Evolutionary conservation across 2,113 vertebrate genomes (phyloP).

Genomic region (Aythya baeri): DNA sequence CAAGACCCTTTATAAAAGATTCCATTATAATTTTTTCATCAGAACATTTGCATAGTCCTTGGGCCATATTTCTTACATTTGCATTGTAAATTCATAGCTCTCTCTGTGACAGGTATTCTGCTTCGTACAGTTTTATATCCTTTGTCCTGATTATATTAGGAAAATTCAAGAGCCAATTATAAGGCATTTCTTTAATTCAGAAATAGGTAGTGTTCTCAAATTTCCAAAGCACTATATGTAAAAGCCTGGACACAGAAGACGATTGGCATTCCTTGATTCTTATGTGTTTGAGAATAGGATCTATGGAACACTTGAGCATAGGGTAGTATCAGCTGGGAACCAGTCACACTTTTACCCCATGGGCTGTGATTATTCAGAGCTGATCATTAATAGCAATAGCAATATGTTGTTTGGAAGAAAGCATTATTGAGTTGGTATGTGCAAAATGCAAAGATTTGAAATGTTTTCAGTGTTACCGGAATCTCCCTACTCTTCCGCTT

Average conservation of each 20-base stretch:
- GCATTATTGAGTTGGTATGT: not conserved
- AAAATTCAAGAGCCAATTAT: constrained; percentile 38
- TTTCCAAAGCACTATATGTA: not conserved
- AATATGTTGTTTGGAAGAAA: not conserved
- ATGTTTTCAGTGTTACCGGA: not conserved
- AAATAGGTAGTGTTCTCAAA: constrained; percentile 32
- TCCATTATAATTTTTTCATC: not conserved
- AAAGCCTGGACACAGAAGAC: constrained; percentile 19
- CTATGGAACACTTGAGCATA: constrained; percentile 1
- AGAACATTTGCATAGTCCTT: not conserved
- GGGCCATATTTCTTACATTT: not conserved
- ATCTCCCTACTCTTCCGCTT: not conserved
- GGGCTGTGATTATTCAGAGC: constrained; percentile 11
- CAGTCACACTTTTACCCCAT: not conserved
- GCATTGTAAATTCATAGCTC: not conserved
- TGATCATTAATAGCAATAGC: not conserved
- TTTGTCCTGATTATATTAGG: not conserved
- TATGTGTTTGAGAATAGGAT: constrained; percentile 2
- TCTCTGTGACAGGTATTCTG: not conserved
- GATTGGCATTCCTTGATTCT: constrained; percentile 35
- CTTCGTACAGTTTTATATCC: not conserved
- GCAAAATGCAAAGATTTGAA: not conserved
- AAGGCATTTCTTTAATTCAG: constrained; percentile 46
- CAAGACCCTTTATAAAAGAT: not conserved
- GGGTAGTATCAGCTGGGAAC: constrained; percentile 4